Conservation (phyloP, 2,113 vertebrate genomes). For the Corydoras maculifer region DNA sequence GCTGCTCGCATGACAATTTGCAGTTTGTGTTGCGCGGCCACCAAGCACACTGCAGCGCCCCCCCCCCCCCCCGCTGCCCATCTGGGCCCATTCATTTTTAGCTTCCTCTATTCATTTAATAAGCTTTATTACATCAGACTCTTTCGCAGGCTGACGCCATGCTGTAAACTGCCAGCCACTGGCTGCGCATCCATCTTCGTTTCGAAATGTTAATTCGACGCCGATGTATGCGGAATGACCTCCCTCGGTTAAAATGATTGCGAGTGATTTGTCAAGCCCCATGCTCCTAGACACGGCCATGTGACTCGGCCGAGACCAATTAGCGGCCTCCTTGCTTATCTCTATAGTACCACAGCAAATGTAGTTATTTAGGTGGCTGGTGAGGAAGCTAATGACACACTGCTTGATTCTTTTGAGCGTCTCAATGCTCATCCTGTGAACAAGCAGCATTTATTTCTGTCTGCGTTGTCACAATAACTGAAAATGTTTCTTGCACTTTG, state of each 20-base stretch:
- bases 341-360: constrained; percentile 19
- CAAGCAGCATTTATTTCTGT: constrained; percentile 7
- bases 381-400: constrained; percentile 34
- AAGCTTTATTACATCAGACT: constrained; percentile 28
- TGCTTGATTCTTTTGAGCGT: background rate
- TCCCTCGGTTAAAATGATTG: constrained; percentile 38
- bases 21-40: constrained; percentile 17
- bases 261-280: constrained; percentile 37
- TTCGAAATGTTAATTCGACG: constrained; percentile 35
- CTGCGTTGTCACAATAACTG: too few species aligned
- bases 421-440: constrained; percentile 16
- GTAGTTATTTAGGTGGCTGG: constrained; percentile 33
- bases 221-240: constrained; percentile 41
- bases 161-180: constrained; percentile 21
- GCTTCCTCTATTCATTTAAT: constrained; percentile 36
- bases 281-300: constrained; percentile 21
- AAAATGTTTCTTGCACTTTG: too few species aligned
- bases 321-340: constrained; percentile 37
- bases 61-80: constrained; percentile 5
- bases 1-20: constrained; percentile 4
- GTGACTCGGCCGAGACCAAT: constrained; percentile 35
- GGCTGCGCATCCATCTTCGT: constrained; percentile 39
- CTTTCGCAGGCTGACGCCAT: constrained; percentile 11
- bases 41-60: background rate
- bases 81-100: constrained; percentile 38